phyloP scores from a whole-genome alignment of 2,797 vertebrate species.

The Ceryle rudis region DNA sequence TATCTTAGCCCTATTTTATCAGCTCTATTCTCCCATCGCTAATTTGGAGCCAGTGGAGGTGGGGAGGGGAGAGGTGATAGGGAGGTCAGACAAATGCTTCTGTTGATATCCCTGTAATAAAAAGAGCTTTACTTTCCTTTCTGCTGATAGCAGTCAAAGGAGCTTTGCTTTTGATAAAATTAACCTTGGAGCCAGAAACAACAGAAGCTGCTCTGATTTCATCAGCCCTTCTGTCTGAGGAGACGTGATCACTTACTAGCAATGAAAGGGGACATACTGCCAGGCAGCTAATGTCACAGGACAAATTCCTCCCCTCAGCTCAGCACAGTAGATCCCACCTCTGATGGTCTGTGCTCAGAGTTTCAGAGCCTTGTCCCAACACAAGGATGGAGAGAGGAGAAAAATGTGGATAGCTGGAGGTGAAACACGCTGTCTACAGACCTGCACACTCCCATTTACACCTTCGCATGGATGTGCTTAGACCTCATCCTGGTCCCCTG shows the following conservation, averaged over 20 bases:
- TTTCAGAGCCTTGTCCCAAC: background rate
- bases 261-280: conserved; percentile 1
- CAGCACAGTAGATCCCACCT: background rate
- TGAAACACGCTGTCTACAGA: background rate
- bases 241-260: conserved; percentile 49
- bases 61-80: conserved; percentile 9
- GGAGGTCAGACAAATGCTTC: conserved; percentile 63
- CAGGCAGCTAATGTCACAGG: background rate
- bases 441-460: background rate
- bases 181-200: conserved; percentile 70
- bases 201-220: conserved; percentile 63
- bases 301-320: background rate
- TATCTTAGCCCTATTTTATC: conserved; percentile 53
- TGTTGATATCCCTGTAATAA: conserved; percentile 65
- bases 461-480: background rate
- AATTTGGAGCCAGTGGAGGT: conserved; percentile 49
- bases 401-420: background rate
- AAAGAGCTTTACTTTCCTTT: conserved; percentile 69
- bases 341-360: background rate
- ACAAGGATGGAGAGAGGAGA: background rate
- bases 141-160: conserved; percentile 61
- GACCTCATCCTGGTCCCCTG: background rate
- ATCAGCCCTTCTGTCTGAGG: conserved; percentile 47
- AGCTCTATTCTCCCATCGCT: background rate
- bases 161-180: conserved; percentile 71